These are phyloP conservation scores for Acinonyx jubatus DNA, from an alignment of 2,113 vertebrate genomes.

Conservation along the genomic window DNA sequence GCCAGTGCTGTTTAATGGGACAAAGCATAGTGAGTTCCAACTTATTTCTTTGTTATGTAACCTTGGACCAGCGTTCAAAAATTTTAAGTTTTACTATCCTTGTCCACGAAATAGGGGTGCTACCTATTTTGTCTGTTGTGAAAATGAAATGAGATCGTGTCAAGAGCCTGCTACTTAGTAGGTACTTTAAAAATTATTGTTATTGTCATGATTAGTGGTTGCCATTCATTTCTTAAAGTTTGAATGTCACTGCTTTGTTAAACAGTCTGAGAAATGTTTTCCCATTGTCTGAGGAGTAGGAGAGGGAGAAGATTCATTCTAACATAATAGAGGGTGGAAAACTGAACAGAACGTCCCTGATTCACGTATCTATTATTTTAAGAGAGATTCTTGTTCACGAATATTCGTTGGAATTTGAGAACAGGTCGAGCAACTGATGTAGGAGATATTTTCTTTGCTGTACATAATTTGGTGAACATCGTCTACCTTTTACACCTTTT, in stretches of 20 bases:
- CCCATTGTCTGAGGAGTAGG: background rate
- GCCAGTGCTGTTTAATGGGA: background rate
- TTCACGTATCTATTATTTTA: background rate
- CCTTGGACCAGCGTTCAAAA: background rate
- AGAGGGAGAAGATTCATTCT: background rate
- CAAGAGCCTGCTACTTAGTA: background rate
- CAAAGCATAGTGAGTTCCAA: background rate
- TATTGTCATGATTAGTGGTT: background rate
- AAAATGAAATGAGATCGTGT: background rate
- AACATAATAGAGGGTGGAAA: background rate
- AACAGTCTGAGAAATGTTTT: background rate
- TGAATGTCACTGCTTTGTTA: background rate
- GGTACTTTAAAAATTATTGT: background rate
- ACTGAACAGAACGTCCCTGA: background rate
- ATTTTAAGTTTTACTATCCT: background rate
- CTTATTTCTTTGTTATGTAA: background rate
- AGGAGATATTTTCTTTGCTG: background rate
- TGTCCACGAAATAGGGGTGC: background rate
- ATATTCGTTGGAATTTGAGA: background rate
- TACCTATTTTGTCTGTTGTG: background rate
- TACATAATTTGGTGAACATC: background rate
- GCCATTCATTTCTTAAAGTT: background rate
- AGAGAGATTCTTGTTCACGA: background rate
- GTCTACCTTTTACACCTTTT: background rate
- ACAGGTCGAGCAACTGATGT: background rate